Conservation (phyloP, 2,888 invertebrate species). For the Diaphora mendica region DNA sequence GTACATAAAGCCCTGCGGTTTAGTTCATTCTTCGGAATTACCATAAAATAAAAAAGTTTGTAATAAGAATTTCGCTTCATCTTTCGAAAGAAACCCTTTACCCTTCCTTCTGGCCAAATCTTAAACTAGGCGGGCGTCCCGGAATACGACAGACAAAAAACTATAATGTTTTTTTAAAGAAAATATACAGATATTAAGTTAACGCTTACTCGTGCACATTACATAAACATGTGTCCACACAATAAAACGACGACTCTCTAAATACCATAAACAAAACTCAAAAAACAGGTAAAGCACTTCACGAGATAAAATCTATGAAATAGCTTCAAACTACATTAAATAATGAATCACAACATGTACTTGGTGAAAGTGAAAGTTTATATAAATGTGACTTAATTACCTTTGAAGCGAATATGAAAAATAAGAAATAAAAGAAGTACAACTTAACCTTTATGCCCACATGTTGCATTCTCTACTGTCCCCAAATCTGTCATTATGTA, state of each 20-base stretch:
- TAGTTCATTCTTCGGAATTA: no score
- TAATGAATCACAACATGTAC: conserved; percentile 56
- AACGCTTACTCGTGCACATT: not conserved
- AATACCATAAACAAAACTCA: conserved; percentile 20
- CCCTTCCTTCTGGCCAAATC: no score
- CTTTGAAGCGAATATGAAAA: conserved; percentile 68
- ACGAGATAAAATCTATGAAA: conserved; percentile 29
- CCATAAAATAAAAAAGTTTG: no score
- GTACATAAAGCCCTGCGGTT: no score
- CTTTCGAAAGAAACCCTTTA: no score
- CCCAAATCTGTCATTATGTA: conserved; percentile 46
- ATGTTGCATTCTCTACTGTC: conserved; percentile 38
- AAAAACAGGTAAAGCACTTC: conserved; percentile 24
- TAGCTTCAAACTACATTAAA: conserved; percentile 41
- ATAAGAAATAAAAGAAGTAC: conserved; percentile 27
- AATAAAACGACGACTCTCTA: conserved; percentile 34
- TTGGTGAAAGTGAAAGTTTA: conserved; percentile 79
- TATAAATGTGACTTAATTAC: conserved; percentile 67
- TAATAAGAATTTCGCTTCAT: no score
- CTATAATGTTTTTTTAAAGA: not conserved
- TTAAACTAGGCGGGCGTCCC: no score
- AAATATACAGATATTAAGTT: not conserved
- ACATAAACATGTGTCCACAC: not conserved
- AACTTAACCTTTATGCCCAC: conserved; percentile 22
- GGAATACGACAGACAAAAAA: not conserved